A percentile compares a stretch with the other conserved stretches of the same genome.
phyloP scores from a whole-genome alignment of 2,888 invertebrate species.

The Stenchaetothrips biformis region DNA sequence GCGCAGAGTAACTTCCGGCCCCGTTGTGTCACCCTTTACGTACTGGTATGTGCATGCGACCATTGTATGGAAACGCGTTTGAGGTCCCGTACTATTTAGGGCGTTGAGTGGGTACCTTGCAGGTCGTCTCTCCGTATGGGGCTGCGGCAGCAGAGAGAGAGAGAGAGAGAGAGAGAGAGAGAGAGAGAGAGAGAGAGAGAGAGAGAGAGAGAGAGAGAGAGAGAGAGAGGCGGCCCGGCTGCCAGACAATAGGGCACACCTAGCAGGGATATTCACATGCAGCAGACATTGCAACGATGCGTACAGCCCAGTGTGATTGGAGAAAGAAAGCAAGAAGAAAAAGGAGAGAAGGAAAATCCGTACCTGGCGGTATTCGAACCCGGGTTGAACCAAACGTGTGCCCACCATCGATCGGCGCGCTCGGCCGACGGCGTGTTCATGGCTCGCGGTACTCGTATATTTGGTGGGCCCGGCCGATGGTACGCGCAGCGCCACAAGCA shows the following conservation, averaged over 20 bases:
- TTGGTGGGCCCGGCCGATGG: no score
- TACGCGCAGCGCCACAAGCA: background rate
- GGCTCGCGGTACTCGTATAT: no score
- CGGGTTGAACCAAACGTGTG: no score
- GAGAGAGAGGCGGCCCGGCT: no score
- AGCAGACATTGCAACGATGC: background rate
- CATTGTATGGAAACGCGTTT: slow-evolving; percentile 7
- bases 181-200: background rate
- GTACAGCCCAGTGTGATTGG: background rate
- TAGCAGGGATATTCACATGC: background rate
- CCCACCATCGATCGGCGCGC: no score
- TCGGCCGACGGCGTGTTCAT: no score
- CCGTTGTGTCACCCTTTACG: background rate
- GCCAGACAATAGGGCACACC: background rate
- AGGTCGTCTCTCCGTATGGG: background rate
- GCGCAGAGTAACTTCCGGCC: background rate
- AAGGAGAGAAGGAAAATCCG: no score
- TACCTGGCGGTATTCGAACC: no score
- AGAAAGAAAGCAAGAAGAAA: no score
- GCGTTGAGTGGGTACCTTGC: background rate
- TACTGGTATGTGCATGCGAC: background rate
- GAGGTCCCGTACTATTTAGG: slow-evolving; percentile 8
- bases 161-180: background rate
- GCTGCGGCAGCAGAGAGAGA: background rate
- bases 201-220: no score